These are phyloP conservation scores for Lacanobia wlatinum DNA, from an alignment of 2,888 invertebrate genomes.

Conservation along the genomic window DNA sequence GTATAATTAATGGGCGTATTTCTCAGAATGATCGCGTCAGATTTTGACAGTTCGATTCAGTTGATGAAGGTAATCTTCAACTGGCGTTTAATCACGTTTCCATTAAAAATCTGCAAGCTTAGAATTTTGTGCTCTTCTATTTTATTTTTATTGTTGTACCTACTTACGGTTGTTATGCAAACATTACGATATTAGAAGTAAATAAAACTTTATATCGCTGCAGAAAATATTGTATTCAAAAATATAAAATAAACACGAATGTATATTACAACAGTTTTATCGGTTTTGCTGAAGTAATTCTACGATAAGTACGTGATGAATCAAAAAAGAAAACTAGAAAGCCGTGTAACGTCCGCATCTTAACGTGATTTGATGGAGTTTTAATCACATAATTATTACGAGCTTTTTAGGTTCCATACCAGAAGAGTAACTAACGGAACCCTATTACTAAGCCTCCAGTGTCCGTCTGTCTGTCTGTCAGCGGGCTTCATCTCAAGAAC, in stretches of 20 bases:
- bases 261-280: conserved; percentile 52
- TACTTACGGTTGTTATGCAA: conserved; percentile 36
- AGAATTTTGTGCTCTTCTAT: conserved; percentile 38
- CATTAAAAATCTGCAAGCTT: conserved; percentile 36
- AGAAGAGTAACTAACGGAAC: too few species aligned
- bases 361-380: conserved; percentile 58
- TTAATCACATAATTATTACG: conserved; percentile 52
- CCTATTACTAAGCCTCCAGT: too few species aligned
- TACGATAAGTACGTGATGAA: conserved; percentile 70
- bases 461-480: too few species aligned
- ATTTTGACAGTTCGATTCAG: conserved; percentile 72
- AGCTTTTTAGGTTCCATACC: neutral
- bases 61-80: conserved; percentile 72
- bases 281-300: conserved; percentile 57
- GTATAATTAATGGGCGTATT: conserved; percentile 57
- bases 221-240: conserved; percentile 9
- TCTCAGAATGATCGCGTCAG: conserved; percentile 57
- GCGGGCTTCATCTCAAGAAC: too few species aligned
- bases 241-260: conserved; percentile 41
- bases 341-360: conserved; percentile 42
- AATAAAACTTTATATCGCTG: conserved; percentile 28
- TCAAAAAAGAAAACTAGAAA: conserved; percentile 62
- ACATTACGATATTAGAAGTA: conserved; percentile 9
- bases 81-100: conserved; percentile 67
- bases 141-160: conserved; percentile 14